phyloP scores from a whole-genome alignment of 2,113 vertebrate genomes.

The Solenodon paradoxus region DNA sequence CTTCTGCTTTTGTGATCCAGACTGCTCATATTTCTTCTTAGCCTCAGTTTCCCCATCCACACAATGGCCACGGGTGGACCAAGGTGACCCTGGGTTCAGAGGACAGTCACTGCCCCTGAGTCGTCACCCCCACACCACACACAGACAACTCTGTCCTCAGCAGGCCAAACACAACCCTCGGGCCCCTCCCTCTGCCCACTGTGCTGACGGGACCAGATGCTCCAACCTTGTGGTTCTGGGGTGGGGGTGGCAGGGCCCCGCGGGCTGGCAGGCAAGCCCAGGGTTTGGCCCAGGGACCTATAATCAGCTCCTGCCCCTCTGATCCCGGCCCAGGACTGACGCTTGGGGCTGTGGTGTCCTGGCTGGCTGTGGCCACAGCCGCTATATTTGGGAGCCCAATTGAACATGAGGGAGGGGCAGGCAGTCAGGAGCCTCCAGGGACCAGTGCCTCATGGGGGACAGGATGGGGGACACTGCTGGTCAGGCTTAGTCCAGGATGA shows the following conservation, averaged over 20 bases:
- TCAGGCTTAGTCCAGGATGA: background rate
- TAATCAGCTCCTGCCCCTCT: slow-evolving; percentile 79
- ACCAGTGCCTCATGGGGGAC: background rate
- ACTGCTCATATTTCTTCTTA: background rate
- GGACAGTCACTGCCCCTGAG: background rate
- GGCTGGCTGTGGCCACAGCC: slow-evolving; percentile 72
- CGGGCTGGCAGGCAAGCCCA: slow-evolving; percentile 71
- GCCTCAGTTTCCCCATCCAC: slow-evolving; percentile 59
- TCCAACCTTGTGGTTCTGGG: slow-evolving; percentile 76
- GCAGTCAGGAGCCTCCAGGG: background rate
- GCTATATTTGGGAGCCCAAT: slow-evolving; percentile 77
- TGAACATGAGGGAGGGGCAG: slow-evolving; percentile 53
- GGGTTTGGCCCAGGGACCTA: slow-evolving; percentile 78
- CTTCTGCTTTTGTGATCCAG: background rate
- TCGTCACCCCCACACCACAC: slow-evolving; percentile 58
- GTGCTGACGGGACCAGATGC: slow-evolving; percentile 78
- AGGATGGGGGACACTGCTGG: background rate
- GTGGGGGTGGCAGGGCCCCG: slow-evolving; percentile 64
- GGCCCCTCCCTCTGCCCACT: slow-evolving; percentile 71
- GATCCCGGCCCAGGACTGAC: slow-evolving; percentile 76
- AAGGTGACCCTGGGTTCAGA: background rate
- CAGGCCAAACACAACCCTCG: slow-evolving; percentile 60
- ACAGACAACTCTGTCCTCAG: slow-evolving; percentile 72
- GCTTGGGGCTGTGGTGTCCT: slow-evolving; percentile 75
- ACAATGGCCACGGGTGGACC: background rate